Evolutionary conservation across 2,113 vertebrate genomes (phyloP).

Genomic region (Hypocryptadius cinnamomeus): DNA sequence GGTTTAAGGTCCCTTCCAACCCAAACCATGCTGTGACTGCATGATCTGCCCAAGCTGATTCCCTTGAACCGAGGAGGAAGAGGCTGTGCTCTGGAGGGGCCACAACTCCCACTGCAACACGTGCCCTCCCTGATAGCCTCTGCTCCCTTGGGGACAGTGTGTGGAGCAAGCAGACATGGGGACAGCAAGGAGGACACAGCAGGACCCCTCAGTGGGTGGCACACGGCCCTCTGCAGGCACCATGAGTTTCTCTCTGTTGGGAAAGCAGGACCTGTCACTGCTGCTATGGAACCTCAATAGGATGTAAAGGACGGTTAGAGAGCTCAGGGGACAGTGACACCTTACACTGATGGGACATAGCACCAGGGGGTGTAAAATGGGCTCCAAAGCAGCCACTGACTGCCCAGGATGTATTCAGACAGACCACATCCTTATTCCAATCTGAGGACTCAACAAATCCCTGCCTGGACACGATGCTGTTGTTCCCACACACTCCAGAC

Average conservation of each 20-base stretch:
- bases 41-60: not conserved
- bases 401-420: not conserved
- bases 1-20: not conserved
- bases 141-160: fast-evolving
- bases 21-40: not conserved
- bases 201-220: not conserved
- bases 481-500: not conserved
- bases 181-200: not conserved
- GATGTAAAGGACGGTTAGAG: not conserved
- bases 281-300: not conserved
- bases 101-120: fast-evolving
- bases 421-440: not conserved
- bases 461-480: not conserved
- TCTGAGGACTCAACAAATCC: not conserved
- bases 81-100: not conserved
- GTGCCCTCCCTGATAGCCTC: not conserved
- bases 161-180: fast-evolving
- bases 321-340: not conserved
- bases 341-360: not conserved
- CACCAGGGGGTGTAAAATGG: not conserved
- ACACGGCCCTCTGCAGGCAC: fast-evolving
- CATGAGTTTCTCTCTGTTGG: not conserved
- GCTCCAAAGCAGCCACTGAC: not conserved
- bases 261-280: not conserved
- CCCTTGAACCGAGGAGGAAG: fast-evolving